These are phyloP conservation scores for Drosophila malerkotliana DNA, from an alignment of 1,140 invertebrate species.

Conservation along the genomic window DNA sequence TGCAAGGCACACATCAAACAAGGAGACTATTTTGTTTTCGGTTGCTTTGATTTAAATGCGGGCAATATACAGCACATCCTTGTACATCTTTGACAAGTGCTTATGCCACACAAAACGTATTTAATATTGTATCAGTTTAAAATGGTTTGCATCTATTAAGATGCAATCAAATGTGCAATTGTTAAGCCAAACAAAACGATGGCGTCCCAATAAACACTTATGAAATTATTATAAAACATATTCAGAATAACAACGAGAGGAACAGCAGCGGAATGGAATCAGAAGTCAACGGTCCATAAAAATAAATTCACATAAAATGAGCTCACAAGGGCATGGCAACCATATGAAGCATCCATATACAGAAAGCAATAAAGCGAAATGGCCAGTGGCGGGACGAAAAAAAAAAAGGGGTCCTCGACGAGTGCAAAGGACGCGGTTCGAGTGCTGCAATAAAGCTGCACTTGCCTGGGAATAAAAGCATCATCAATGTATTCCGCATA, in stretches of 20 bases:
- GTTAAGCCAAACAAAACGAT: constrained; percentile 20
- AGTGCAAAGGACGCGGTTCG: not conserved
- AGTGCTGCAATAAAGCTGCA: constrained; percentile 55
- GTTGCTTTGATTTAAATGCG: not conserved
- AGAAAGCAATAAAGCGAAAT: constrained; percentile 64
- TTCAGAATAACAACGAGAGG: constrained; percentile 19
- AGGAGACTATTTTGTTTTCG: too few species aligned
- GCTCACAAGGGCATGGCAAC: constrained; percentile 32
- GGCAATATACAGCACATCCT: not conserved
- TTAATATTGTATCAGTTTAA: not conserved
- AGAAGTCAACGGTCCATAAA: constrained; percentile 45
- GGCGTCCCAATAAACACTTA: constrained; percentile 22
- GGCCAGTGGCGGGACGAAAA: constrained; percentile 8
- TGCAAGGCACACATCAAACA: too few species aligned
- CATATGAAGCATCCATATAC: constrained; percentile 50
- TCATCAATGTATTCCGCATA: constrained; percentile 34
- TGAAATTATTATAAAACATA: constrained; percentile 52
- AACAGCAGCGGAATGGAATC: constrained; percentile 20
- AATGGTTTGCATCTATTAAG: not conserved
- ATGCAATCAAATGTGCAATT: constrained; percentile 10
- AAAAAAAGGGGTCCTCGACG: too few species aligned
- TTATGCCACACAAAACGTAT: not conserved
- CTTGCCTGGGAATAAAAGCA: constrained; percentile 24
- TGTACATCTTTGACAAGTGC: not conserved
- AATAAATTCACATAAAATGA: constrained; percentile 50